Evolutionary conservation across 2,113 vertebrate genomes (phyloP).

Genomic region (Neodon shergylaensis): DNA sequence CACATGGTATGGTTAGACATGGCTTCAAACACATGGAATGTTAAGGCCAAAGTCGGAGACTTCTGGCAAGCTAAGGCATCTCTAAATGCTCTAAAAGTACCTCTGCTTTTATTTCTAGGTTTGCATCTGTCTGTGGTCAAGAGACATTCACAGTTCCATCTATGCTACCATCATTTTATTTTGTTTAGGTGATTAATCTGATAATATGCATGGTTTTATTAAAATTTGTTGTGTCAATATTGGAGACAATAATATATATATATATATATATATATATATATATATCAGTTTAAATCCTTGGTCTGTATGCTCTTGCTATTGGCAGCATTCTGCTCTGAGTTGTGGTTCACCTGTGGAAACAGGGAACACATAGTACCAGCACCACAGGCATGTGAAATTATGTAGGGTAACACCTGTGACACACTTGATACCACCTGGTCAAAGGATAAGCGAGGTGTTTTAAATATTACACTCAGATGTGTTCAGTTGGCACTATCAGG

Average conservation of each 20-base stretch:
- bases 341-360: not conserved
- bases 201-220: not conserved
- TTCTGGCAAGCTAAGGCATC: not conserved
- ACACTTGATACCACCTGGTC: not conserved
- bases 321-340: not conserved
- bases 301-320: not conserved
- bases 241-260: not conserved
- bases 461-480: not conserved
- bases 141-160: not conserved
- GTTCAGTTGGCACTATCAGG: not conserved
- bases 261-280: not conserved
- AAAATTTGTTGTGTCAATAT: not conserved
- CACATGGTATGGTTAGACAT: not conserved
- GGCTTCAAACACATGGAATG: not conserved
- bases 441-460: not conserved
- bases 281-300: not conserved
- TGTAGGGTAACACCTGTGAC: not conserved
- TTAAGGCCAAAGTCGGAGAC: not conserved
- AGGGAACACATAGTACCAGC: not conserved
- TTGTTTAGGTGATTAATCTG: not conserved
- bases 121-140: not conserved
- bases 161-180: not conserved
- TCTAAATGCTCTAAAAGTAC: not conserved
- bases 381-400: not conserved
- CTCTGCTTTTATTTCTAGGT: not conserved